Conservation (phyloP, 2,113 vertebrate genomes). For the Brachirus orientalis region DNA sequence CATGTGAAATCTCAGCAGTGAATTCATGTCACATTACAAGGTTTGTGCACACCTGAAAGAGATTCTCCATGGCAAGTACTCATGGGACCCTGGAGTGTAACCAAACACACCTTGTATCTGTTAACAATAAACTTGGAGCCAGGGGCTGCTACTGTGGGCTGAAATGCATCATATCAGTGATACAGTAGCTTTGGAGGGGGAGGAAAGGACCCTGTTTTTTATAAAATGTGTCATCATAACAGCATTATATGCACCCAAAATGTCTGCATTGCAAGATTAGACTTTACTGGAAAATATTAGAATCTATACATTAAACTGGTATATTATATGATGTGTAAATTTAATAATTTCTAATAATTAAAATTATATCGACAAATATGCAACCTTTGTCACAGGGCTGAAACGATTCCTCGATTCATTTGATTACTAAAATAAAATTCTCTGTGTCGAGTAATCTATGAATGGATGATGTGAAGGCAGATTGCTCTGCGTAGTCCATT, state of each 20-base stretch:
- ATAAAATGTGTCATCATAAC: neutral
- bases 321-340: too few species aligned
- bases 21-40: slow-evolving; percentile 59
- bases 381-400: too few species aligned
- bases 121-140: slow-evolving; percentile 44
- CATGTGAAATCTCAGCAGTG: slow-evolving; percentile 34
- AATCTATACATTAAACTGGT: too few species aligned
- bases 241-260: neutral
- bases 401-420: too few species aligned
- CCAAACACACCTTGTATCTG: slow-evolving; percentile 55
- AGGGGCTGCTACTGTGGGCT: slow-evolving; percentile 1
- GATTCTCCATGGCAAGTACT: slow-evolving; percentile 30
- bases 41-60: slow-evolving; percentile 47
- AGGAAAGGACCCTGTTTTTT: slow-evolving; percentile 13
- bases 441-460: too few species aligned
- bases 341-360: too few species aligned
- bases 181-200: slow-evolving; percentile 10
- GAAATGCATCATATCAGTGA: slow-evolving; percentile 28
- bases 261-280: neutral
- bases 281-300: neutral
- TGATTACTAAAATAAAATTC: too few species aligned
- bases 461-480: too few species aligned
- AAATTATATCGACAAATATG: too few species aligned
- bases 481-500: too few species aligned
- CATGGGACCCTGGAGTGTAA: slow-evolving; percentile 42